A percentile compares a stretch with the other conserved stretches of the same genome.
Evolutionary conservation across 2,797 vertebrate genomes (phyloP).

Genomic region (Hozukius guyotensis): DNA sequence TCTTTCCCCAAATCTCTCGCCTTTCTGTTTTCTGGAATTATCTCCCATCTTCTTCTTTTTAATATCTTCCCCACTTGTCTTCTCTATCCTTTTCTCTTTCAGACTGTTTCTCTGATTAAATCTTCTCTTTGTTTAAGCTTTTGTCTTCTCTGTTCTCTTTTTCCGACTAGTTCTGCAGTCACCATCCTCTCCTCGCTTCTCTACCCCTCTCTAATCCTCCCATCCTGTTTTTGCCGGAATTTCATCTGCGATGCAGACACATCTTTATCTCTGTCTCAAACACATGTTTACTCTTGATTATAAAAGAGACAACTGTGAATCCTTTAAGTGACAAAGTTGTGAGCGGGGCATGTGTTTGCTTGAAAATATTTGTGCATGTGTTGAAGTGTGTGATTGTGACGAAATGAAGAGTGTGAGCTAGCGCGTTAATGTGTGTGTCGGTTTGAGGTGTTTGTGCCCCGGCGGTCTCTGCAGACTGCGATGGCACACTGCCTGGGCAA

Average conservation of each 20-base stretch:
- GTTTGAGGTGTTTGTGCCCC: conserved; percentile 77
- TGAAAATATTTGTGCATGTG: conserved; percentile 81
- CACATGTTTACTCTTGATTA: conserved; percentile 84
- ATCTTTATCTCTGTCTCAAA: conserved; percentile 83
- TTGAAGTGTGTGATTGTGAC: conserved; percentile 75
- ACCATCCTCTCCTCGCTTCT: conserved; percentile 62
- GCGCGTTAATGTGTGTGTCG: conserved; percentile 72
- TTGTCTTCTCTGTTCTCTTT: conserved; percentile 64
- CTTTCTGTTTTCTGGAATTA: conserved; percentile 76
- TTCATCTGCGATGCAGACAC: conserved; percentile 80
- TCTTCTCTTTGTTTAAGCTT: conserved; percentile 75
- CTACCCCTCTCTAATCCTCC: conserved; percentile 72
- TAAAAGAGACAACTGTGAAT: conserved; percentile 82
- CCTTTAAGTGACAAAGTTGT: conserved; percentile 84
- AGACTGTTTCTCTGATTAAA: conserved; percentile 75
- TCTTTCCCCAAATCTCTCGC: conserved; percentile 65
- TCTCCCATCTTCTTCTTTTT: conserved; percentile 73
- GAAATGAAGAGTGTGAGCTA: conserved; percentile 67
- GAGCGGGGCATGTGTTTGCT: conserved; percentile 80
- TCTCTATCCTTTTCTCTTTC: conserved; percentile 66
- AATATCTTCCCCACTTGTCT: conserved; percentile 74
- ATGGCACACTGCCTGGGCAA: conserved; percentile 86
- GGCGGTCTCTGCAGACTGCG: conserved; percentile 75
- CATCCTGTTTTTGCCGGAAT: conserved; percentile 81
- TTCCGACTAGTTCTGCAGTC: conserved; percentile 59